Conservation (phyloP, 2,888 invertebrate genomes). For the Agrochola lota region DNA sequence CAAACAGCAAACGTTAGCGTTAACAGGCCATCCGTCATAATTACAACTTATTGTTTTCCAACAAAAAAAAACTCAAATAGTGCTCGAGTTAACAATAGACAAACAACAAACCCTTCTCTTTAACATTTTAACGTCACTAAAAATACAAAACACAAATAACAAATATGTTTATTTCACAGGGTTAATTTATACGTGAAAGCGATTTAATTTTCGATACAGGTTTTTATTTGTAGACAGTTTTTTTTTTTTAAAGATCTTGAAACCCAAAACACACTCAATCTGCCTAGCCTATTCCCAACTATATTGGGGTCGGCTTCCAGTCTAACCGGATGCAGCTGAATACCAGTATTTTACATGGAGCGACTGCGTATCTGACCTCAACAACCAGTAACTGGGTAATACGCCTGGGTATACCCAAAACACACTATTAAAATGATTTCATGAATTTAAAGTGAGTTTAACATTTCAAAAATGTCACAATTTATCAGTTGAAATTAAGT, state of each 20-base stretch:
- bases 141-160: conserved; percentile 68
- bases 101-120: conserved; percentile 80
- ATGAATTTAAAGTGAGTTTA: neutral
- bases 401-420: too few relatives aligned
- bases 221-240: too few relatives aligned
- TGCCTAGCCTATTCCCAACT: too few relatives aligned
- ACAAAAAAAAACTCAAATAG: conserved; percentile 77
- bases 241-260: neutral
- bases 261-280: too few relatives aligned
- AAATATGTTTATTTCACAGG: conserved; percentile 35
- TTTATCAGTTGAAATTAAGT: too few relatives aligned
- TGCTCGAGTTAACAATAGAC: conserved; percentile 79
- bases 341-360: too few relatives aligned
- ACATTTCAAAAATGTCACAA: too few relatives aligned
- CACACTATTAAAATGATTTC: neutral
- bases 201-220: conserved; percentile 29
- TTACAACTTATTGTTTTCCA: conserved; percentile 77
- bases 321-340: too few relatives aligned
- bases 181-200: conserved; percentile 49
- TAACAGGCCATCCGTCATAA: conserved; percentile 69
- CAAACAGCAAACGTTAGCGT: conserved; percentile 6
- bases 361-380: too few relatives aligned
- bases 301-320: too few relatives aligned
- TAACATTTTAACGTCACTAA: conserved; percentile 84
- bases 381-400: too few relatives aligned